Evolutionary conservation across 2,113 vertebrate species (phyloP).

Genomic region (Pseudopodoces humilis): DNA sequence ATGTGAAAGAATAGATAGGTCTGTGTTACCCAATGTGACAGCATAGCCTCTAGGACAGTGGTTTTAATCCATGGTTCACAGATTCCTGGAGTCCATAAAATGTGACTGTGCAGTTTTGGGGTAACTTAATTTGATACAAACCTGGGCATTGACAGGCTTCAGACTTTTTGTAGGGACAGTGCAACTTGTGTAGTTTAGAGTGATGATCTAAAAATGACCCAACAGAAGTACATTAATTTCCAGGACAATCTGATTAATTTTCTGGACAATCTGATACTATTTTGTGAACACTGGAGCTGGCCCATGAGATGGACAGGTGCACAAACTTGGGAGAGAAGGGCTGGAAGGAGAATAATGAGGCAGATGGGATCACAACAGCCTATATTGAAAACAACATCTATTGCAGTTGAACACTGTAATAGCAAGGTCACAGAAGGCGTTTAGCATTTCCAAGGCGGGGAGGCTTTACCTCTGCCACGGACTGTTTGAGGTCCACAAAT

Average conservation of each 20-base stretch:
- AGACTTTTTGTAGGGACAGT: neutral
- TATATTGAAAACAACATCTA: neutral
- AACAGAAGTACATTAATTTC: neutral
- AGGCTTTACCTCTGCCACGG: neutral
- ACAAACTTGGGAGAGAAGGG: neutral
- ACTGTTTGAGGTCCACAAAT: neutral
- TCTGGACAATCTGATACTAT: neutral
- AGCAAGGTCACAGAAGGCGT: neutral
- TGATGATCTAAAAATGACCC: neutral
- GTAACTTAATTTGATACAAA: neutral
- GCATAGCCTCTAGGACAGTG: neutral
- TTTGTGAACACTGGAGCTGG: neutral
- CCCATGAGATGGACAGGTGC: neutral
- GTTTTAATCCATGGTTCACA: neutral
- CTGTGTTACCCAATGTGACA: neutral
- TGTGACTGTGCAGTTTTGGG: neutral
- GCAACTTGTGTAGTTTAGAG: neutral
- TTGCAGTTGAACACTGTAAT: neutral
- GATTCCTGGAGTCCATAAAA: neutral
- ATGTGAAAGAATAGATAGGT: neutral
- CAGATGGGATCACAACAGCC: neutral
- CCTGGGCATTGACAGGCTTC: neutral
- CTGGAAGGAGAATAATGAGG: neutral
- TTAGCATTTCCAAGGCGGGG: neutral
- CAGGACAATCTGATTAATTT: no score